These are phyloP conservation scores for Cryptotis parvus DNA, from an alignment of 2,113 vertebrate genomes.

Conservation along the genomic window DNA sequence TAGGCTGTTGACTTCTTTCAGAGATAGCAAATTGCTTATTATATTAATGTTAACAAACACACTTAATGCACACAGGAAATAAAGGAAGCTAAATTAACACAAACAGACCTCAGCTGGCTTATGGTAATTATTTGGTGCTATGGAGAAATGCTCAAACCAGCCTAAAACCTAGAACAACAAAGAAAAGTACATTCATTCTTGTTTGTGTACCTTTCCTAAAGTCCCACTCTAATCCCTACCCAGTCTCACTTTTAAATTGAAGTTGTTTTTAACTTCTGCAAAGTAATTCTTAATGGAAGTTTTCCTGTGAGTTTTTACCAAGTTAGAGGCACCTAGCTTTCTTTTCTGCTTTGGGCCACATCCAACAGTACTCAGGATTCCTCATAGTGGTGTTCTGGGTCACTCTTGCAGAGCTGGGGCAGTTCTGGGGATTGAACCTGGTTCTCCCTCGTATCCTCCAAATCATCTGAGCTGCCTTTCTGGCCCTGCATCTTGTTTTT, in stretches of 20 bases:
- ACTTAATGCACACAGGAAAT: neutral
- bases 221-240: neutral
- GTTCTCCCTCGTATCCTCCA: too few species aligned
- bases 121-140: neutral
- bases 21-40: neutral
- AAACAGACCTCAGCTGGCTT: constrained; percentile 16
- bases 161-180: constrained; percentile 4
- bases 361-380: too few species aligned
- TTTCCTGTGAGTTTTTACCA: neutral
- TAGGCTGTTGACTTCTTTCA: constrained; percentile 43
- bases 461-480: too few species aligned
- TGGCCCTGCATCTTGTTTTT: too few species aligned
- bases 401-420: too few species aligned
- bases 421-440: too few species aligned
- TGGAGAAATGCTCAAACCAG: neutral
- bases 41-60: neutral
- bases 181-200: neutral
- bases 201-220: neutral
- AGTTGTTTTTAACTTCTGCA: neutral
- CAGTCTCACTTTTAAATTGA: neutral
- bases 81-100: constrained; percentile 26
- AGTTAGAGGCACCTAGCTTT: too few species aligned
- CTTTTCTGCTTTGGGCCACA: too few species aligned
- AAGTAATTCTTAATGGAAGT: constrained; percentile 25
- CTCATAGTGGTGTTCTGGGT: too few species aligned